Base-by-base conservation (phyloP, 92 coral and sea anemone species). In the Actinostola sp. region DNA sequence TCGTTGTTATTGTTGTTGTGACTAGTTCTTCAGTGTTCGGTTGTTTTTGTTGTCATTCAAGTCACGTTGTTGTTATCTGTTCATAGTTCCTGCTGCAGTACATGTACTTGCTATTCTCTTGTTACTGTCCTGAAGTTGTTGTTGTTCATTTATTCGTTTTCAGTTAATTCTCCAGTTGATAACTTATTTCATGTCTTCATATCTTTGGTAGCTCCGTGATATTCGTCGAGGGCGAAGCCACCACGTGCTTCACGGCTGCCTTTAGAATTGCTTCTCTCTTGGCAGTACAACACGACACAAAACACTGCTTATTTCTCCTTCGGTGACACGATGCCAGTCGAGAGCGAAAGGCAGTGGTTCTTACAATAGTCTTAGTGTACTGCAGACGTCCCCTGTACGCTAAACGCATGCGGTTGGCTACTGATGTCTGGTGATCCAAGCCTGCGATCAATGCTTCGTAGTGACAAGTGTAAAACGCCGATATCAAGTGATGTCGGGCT, bases 401-500 rank as follows among this genome's bases (percentile, higher is more conserved):
- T 35, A 36, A 32, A 26, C 63, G 57, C 24, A 86, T 73, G 36
- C 91, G 61, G 58, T 80, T 74, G 33, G 87, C 83, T 7, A 74
- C 83, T n/a, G 91, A 75, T 10, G 82, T 79, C 28, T 75, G 80
- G 66, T 86, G 75, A 44, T 86, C 78, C 26, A 86, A 10, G n/a
- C 91, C 87, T 23, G 71, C 83, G 2, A 62, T 38, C 52, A 86
- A 44, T 23, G 91, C 91, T 33, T 80, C 91, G 61, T 73, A 80
- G 28, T 78, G 51, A 49, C 91, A 86, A 23, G 91, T 86, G 61
- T 79, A 73, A 15, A 84, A 43, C 10, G 80, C 73, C 1, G 86
- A 45, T 27, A 80, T 62, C 3, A 73, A 52, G 3, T 63, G 83
- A 23, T 63, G 83, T 17, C 91, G 86, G 21, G 84, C 91, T 12